Conservation (phyloP, 2,113 vertebrate genomes). For the Esox niger region DNA sequence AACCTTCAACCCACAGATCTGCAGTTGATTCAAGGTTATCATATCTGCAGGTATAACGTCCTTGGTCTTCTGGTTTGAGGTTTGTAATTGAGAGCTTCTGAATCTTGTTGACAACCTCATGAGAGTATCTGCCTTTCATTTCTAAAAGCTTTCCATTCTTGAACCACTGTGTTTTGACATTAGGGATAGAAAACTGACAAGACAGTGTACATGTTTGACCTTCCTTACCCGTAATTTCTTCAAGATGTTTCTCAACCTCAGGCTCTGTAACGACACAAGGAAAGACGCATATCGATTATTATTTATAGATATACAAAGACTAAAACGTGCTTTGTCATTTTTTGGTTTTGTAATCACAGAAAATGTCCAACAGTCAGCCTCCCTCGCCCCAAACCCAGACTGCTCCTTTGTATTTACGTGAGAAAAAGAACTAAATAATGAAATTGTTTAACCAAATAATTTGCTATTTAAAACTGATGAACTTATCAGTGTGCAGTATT, state of each 20-base stretch:
- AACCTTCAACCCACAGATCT: constrained; percentile 92
- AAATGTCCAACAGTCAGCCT: no score
- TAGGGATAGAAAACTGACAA: constrained; percentile 92
- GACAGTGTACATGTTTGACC: constrained; percentile 84
- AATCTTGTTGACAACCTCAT: constrained; percentile 86
- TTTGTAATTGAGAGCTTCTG: constrained; percentile 90
- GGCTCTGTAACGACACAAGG: constrained; percentile 72
- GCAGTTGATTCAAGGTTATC: constrained; percentile 86
- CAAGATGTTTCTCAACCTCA: constrained; percentile 86
- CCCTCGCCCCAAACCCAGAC: no score
- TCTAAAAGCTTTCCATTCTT: constrained; percentile 87
- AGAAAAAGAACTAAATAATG: no score
- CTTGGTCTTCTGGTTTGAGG: constrained; percentile 88
- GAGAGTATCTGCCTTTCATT: constrained; percentile 81
- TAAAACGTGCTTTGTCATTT: no score
- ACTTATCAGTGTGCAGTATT: no score
- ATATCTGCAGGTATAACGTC: constrained; percentile 86
- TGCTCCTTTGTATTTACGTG: no score
- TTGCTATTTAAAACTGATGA: no score
- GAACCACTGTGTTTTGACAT: constrained; percentile 89
- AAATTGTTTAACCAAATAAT: no score
- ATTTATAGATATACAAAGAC: neutral
- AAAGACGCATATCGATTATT: neutral
- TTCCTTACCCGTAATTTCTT: constrained; percentile 90
- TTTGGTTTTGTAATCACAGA: no score